Base-by-base conservation (phyloP, 1,140 invertebrate species). In the Drosophila saltans region DNA sequence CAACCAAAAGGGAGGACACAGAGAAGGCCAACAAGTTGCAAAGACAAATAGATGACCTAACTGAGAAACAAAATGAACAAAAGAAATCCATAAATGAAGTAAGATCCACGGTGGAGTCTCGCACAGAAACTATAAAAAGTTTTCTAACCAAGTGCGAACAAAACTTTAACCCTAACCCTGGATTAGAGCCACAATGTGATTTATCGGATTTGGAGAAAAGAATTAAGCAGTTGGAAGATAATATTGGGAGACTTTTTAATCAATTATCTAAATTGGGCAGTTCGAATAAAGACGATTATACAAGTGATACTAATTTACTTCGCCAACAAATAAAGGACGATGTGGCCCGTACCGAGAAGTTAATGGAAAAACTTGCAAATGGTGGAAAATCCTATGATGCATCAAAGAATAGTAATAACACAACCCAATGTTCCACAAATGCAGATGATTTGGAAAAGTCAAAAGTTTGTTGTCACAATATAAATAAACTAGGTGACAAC, bases 1-100 rank as follows among this genome's bases (percentile, higher is more conserved):
- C 3, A 4, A 30, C 7, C 0, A 59, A 48, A 43, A 39, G 6
- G 7, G 26, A 40, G 8, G 9, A 9, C 1, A 1, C 26, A 3
- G 7, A 60, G 0, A n/a, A 58, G 33, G 3, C 28, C 0, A 57
- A 28, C 0, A 9, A 59, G 0, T 10, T 75, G 1, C 33, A 75
- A 3, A 56, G 33, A 0, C 45, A 78, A 10, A 21, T 81, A 0
- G 41, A 69, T 3, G 40, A 75, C 0, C 8, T 81, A 0, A 26
- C 40, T 8, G 11, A 33, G 2, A 66, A 61, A 2, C 75, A 70
- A 67, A 48, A 55, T 2, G 40, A 61, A 9, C 71, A 78, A 3
- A 45, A 56, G 2, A 16, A 16, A 0, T 8, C 7, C 5, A 11
- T 66, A 24, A 55, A 26, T 9, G 5, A 48, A 0, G 9, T 66